These are phyloP conservation scores for Rhopalosiphum nymphaeae DNA, from an alignment of 2,888 invertebrate species.

Conservation along the genomic window DNA sequence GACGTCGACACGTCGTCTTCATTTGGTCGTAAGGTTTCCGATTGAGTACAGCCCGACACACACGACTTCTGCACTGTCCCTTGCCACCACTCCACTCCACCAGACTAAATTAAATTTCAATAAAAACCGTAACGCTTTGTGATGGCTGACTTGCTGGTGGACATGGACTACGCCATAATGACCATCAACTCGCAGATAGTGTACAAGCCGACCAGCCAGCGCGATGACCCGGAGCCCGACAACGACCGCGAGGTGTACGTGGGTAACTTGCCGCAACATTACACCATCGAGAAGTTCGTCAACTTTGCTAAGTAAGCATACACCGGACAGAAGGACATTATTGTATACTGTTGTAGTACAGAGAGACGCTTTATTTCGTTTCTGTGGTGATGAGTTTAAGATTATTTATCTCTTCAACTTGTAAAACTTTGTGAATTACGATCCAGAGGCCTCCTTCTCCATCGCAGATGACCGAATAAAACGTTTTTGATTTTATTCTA, in stretches of 20 bases:
- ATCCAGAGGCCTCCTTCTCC: neutral
- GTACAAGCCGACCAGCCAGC: conserved; percentile 41
- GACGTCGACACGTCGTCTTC: neutral
- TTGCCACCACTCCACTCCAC: neutral
- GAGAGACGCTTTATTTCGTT: neutral
- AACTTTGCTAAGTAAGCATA: conserved; percentile 53
- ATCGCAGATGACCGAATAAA: neutral
- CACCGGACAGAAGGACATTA: neutral
- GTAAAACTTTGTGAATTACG: neutral
- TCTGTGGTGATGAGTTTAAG: neutral
- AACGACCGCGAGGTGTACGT: conserved; percentile 58
- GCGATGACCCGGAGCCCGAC: conserved; percentile 56
- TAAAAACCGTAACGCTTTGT: neutral
- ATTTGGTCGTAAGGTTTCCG: neutral
- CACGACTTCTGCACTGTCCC: neutral
- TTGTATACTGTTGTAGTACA: neutral
- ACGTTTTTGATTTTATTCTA: neutral
- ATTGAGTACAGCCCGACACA: neutral
- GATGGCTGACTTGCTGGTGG: conserved; percentile 3
- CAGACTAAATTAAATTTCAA: neutral
- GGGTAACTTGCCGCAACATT: conserved; percentile 44
- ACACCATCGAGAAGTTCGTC: conserved; percentile 57
- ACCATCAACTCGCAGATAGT: conserved; percentile 56
- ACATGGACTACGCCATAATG: conserved; percentile 43
- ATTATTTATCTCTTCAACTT: neutral